A percentile compares a stretch with the other conserved stretches of the same genome.
phyloP scores from a whole-genome alignment of 2,113 vertebrate genomes.

The Oryzias javanicus region DNA sequence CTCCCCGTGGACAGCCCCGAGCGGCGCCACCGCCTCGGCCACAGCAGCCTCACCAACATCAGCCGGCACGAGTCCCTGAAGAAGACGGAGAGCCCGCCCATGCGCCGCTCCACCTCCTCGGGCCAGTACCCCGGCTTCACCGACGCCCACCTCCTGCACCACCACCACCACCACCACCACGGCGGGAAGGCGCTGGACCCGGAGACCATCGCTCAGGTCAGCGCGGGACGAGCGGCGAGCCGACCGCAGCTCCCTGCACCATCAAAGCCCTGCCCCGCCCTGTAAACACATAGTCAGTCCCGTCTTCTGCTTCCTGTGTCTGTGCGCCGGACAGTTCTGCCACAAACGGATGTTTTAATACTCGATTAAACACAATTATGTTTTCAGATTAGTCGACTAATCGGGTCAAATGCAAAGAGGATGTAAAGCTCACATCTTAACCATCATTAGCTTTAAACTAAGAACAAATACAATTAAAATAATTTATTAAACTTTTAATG shows the following conservation, averaged over 20 bases:
- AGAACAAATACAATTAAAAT: too few species aligned
- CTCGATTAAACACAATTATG: too few species aligned
- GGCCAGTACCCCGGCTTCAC: conserved; percentile 91
- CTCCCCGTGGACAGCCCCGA: conserved; percentile 89
- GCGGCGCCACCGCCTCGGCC: conserved; percentile 83
- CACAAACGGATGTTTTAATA: too few species aligned
- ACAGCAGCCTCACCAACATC: conserved; percentile 92
- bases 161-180: conserved; percentile 39
- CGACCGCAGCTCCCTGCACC: conserved; percentile 70
- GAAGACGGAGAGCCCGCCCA: conserved; percentile 94
- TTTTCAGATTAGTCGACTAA: too few species aligned
- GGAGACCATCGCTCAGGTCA: conserved; percentile 97
- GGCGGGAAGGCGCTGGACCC: conserved; percentile 88
- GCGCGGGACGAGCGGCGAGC: conserved; percentile 74
- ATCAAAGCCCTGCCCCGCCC: conserved; percentile 74
- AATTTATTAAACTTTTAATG: too few species aligned
- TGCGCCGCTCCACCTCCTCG: conserved; percentile 94
- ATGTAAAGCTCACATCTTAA: too few species aligned
- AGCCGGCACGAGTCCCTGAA: conserved; percentile 92
- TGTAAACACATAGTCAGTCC: conserved; percentile 77
- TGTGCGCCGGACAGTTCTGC: conserved; percentile 40
- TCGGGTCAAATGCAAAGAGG: too few species aligned
- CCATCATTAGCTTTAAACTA: too few species aligned
- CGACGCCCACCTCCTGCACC: conserved; percentile 69
- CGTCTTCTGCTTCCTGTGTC: conserved; percentile 72